phyloP scores from a whole-genome alignment of 2,797 vertebrate genomes.

The Salarias fasciatus region DNA sequence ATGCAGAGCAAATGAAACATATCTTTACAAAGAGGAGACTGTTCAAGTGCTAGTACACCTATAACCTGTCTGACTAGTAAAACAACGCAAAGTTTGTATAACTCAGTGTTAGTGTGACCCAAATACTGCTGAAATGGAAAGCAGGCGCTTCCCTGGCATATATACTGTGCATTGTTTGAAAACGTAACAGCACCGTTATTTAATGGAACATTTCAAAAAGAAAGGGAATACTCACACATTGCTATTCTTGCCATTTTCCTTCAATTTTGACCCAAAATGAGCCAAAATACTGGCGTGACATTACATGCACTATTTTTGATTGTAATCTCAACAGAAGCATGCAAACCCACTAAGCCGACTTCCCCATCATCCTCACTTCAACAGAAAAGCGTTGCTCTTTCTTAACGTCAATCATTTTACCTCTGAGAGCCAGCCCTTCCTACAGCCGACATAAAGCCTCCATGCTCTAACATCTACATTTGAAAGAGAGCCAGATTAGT shows the following conservation, averaged over 20 bases:
- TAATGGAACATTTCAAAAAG: background rate
- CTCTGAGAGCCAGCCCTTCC: background rate
- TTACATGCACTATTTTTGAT: background rate
- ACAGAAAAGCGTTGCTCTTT: constrained; percentile 7
- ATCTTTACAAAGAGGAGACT: no score
- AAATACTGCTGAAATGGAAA: no score
- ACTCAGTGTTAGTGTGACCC: no score
- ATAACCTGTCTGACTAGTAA: background rate
- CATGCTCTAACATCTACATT: constrained; percentile 17
- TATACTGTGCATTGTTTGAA: background rate
- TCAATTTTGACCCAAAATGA: no score
- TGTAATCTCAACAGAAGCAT: background rate
- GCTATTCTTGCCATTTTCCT: no score
- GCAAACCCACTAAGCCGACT: background rate
- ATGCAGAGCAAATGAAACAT: background rate
- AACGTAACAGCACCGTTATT: background rate
- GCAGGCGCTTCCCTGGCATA: no score
- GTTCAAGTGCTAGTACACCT: no score
- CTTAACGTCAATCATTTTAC: background rate
- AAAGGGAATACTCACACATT: background rate
- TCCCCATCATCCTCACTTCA: constrained; percentile 6
- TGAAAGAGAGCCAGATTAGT: background rate
- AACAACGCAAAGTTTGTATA: no score
- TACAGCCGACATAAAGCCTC: constrained; percentile 4
- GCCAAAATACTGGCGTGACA: background rate